Percentiles rank a stretch among this genome's conserved stretches.
Evolutionary conservation across 1,140 invertebrate species (phyloP).

Genomic region (Tetramorium parvispinum): DNA sequence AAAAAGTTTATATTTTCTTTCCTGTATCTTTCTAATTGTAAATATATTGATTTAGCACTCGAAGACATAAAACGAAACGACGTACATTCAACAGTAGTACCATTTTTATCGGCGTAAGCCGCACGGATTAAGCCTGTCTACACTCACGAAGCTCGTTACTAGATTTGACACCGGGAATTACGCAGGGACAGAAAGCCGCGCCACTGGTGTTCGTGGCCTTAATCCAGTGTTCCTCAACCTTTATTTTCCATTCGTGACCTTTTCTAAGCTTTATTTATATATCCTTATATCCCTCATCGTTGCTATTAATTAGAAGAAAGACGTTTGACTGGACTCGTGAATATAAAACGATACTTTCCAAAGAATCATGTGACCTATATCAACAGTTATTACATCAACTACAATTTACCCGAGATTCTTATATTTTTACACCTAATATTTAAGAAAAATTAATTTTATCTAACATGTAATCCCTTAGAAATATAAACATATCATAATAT

Average conservation of each 20-base stretch:
- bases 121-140: slow-evolving; percentile 47
- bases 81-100: slow-evolving; percentile 17
- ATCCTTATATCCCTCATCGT: not conserved
- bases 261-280: not conserved
- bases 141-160: slow-evolving; percentile 46
- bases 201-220: slow-evolving; percentile 33
- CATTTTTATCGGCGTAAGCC: slow-evolving; percentile 54
- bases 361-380: not conserved
- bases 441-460: not conserved
- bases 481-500: not conserved
- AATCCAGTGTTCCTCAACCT: slow-evolving; percentile 44
- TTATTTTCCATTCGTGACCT: not conserved
- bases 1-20: not conserved
- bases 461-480: not conserved
- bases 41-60: slow-evolving; percentile 1
- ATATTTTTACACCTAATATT: not conserved
- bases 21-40: not conserved
- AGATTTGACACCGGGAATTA: slow-evolving; percentile 58
- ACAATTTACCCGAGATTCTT: not conserved
- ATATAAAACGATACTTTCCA: not conserved
- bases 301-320: not conserved
- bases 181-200: slow-evolving; percentile 34
- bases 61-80: slow-evolving; percentile 46
- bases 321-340: not conserved
- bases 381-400: not conserved